Base-by-base conservation (phyloP, 2,888 invertebrate species). In the Heliconius hortense region DNA sequence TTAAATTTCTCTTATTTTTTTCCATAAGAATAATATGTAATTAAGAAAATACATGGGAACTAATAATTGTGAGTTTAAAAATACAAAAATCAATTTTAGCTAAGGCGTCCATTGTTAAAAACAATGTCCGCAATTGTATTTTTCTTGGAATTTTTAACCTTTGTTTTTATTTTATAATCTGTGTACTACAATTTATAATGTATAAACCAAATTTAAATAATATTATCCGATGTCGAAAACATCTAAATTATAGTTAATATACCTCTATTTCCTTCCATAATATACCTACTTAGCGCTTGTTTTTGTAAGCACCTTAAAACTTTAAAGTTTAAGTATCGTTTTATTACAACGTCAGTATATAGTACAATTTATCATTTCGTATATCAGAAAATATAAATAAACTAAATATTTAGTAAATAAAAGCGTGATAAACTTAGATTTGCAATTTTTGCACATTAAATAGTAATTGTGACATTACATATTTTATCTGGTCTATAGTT, bases 401-500 rank as follows among this genome's bases (percentile, higher is more conserved):
- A 35, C 8, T 35, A 35, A 35, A 59, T 39, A 39, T 62, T 59
- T 71, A 73, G 63, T 67, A 68, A 60, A 63, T 73, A 76, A 78
- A 86, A 83, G 85, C 85, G 88, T 88, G 87, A 88, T 88, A 87
- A 84, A 84, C 78, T 35, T 86, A 86, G 26, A 73, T 81, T 82
- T 80, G 31, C 35, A 71, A 39, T 71, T 63, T 74, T 67, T 71
- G 11, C 11, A 48, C 15, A 43, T 72, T 66, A 63, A 35, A 63
- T 73, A 71, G n/a, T 39, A 43, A 63, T 67, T 56, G 13, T 66
- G 48, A 28, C 35, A 59, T 53, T 72, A 71, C 39, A 63, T 64
- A 74, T 71, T 56, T 26, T 31, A 56, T 69, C 5, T 56, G n/a
- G 24, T 43, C 35, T 21, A 53, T n/a, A 53, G 15, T 53, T 43